Base-by-base conservation (phyloP, 2,797 vertebrate species). In the Notolabrus celidotus region DNA sequence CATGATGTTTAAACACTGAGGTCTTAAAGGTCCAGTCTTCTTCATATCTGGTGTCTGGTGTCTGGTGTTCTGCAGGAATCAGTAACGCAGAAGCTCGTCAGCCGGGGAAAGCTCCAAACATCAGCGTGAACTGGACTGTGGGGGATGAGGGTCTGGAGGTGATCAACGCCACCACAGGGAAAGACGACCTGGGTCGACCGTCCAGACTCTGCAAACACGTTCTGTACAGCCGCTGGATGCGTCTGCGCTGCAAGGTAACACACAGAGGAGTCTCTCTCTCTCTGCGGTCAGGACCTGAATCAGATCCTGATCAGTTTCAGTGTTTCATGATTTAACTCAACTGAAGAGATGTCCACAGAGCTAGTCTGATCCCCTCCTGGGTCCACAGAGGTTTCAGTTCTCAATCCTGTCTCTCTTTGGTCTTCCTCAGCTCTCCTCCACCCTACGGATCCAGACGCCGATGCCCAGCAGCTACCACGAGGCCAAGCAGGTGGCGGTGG, bases 61-160 rank as follows among this genome's bases (percentile, higher is more conserved):
- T 33, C 9, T 41, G 0, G n/a, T 19, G 22, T 31, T 69, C 47
- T 58, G 0, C 86, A 98, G 97, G 97, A 56, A 97, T 99, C 77
- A 98, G 96, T 85, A 97, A 98, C 0, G 88, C 96, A 0, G 97
- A 99, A 81, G 96, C 97, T 0, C 95, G 97, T 19, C 96, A 98
- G 17, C 97, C 97, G 0, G 97, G 97, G 1, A 98, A 97, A 79
- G 97, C 97, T 0, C 97, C 97, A 0, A 97, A 95, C 90, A 97
- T 98, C 93, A 98, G 97, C 0, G 96, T 97, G 58, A 99, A 98
- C 92, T 99, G 97, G 97, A 95, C 96, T 0, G 92, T 96, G 10
- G 97, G 96, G 0, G 97, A 98, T 83, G 52, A 88, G 0, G 89
- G 82, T 2, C 83, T 98, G 3, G 97, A 99, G 84, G 85, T 98